phyloP scores from a whole-genome alignment of 2,888 invertebrate species.

The Sinopyrophorus schimmeli region DNA sequence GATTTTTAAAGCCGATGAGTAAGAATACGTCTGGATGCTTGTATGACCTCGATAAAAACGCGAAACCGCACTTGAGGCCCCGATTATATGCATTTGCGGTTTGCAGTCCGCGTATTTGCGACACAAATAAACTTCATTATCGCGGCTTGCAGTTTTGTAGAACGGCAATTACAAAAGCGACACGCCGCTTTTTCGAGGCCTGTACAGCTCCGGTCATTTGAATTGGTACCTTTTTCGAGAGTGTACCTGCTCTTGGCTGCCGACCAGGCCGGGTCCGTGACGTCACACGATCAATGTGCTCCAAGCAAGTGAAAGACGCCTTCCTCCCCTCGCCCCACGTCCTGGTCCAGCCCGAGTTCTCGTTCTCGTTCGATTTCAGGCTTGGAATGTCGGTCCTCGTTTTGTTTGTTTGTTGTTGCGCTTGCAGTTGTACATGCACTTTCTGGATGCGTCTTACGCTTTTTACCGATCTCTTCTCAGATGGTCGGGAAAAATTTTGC shows the following conservation, averaged over 20 bases:
- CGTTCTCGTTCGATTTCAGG: conserved; percentile 21
- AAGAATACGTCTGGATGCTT: conserved; percentile 16
- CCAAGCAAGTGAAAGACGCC: conserved; percentile 32
- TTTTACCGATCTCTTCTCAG: too few relatives aligned
- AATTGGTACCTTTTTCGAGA: conserved; percentile 25
- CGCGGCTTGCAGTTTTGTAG: conserved; percentile 14
- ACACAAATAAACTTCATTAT: conserved; percentile 14
- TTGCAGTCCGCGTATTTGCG: conserved; percentile 14
- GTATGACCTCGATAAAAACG: conserved; percentile 23
- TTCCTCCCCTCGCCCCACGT: conserved; percentile 11
- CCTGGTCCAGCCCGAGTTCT: conserved; percentile 8
- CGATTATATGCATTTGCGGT: conserved; percentile 15
- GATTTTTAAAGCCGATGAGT: conserved; percentile 15
- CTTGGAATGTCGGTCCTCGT: conserved; percentile 20
- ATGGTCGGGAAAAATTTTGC: too few relatives aligned
- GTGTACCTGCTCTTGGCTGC: conserved; percentile 37
- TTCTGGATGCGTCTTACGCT: too few relatives aligned
- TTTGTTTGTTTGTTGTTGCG: conserved; percentile 15
- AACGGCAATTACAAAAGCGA: conserved; percentile 9
- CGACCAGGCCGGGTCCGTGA: conserved; percentile 38
- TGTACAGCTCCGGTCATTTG: conserved; percentile 29
- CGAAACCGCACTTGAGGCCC: conserved; percentile 7
- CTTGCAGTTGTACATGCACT: conserved; percentile 11
- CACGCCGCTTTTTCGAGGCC: conserved; percentile 22
- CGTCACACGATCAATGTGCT: conserved; percentile 40